Evolutionary conservation across 2,888 invertebrate genomes (phyloP), one percentile per base, ranked within the genome.

Genomic region (Cephus runcator): DNA sequence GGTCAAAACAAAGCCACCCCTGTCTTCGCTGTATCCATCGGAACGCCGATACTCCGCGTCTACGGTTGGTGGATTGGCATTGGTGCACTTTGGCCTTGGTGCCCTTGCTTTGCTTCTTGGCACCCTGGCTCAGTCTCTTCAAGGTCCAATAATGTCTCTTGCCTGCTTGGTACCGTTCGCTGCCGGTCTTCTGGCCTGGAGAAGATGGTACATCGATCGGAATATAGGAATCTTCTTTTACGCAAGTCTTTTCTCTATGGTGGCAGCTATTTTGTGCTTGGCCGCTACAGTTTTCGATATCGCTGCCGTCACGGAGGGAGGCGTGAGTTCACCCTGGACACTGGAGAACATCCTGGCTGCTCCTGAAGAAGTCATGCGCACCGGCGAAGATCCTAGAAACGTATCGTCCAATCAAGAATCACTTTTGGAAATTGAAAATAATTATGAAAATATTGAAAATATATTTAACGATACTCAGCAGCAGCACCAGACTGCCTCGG

Each of bases 31-130:
- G 68, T 95, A 94, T 83, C 95, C 95, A 1, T 95, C 95, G 0
- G 95, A 95, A 87, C 90, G 95, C 82, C 92, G 95, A 77, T 95
- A 95, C 86, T 95, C 95, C 0, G 94, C 95, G 0, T 94, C 95
- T 0, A 95, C 94, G 0, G 94, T 95, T 1, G 93, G 94, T 4
- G 95, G 95, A 0, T 87, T 95, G 69, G 94, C 94, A 2, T 93
- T 94, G 90, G 93, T 95, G 0, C 94, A 95, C 84, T 91, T 94
- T 12, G 93, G 93, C 0, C 91, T 95, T n/a, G 94, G 94, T 0
- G 91, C 93, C 0, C 93, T 94, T 0, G 93, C 94, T 1, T 92
- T 94, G 73, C 87, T 95, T 0, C 91, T 95, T 75, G 94, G 94
- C 0, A 93, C 93, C 77, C 86, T 95, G 30, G 94, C 93, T 1